phyloP scores from a whole-genome alignment of 1,140 invertebrate genomes.

The Pseudomyrmex cubaensis region DNA sequence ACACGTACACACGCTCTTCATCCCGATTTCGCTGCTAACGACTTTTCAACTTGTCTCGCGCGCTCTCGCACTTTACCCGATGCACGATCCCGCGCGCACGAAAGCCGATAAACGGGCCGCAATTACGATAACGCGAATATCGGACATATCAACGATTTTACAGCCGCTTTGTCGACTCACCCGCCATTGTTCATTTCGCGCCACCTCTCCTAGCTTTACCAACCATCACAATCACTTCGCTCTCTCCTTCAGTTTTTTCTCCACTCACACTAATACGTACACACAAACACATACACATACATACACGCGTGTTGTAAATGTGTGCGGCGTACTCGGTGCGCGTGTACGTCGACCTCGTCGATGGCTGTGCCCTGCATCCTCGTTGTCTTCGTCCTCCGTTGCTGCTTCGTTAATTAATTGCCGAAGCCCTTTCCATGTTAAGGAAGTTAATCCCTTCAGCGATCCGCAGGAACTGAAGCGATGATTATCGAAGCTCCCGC shows the following conservation, averaged over 20 bases:
- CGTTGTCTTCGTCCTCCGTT: not conserved
- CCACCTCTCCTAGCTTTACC: slow-evolving; percentile 1
- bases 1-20: not conserved
- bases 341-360: not conserved
- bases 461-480: slow-evolving; percentile 45
- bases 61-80: not conserved
- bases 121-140: slow-evolving; percentile 11
- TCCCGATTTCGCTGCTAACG: slow-evolving; percentile 7
- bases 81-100: not conserved
- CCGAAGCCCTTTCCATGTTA: not conserved
- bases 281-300: too few species aligned
- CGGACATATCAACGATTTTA: slow-evolving; percentile 11
- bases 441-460: slow-evolving; percentile 30
- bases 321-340: too few species aligned
- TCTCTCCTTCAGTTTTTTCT: not conserved
- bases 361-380: not conserved
- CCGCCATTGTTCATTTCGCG: slow-evolving; percentile 18
- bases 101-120: not conserved
- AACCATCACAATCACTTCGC: not conserved
- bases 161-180: slow-evolving; percentile 45
- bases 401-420: slow-evolving; percentile 43
- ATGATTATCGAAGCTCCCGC: slow-evolving; percentile 32
- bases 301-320: not conserved
- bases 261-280: not conserved
- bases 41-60: not conserved